These are phyloP conservation scores for Neoascia interrupta DNA, from an alignment of 2,888 invertebrate genomes.

Conservation along the genomic window DNA sequence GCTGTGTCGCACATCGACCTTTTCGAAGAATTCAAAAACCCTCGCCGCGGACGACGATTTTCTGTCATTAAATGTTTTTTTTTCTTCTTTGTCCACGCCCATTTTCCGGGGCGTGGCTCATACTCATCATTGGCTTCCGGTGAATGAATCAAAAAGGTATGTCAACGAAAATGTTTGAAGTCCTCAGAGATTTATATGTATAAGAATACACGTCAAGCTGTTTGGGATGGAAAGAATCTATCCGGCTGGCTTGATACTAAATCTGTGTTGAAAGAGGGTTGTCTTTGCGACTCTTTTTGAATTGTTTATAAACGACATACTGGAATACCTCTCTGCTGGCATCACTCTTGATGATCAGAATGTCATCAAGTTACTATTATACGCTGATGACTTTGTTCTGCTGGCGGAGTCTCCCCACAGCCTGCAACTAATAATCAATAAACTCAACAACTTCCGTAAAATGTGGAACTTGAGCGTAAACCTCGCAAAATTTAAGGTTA, in stretches of 20 bases:
- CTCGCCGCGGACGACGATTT: too few relatives aligned
- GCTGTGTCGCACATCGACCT: too few relatives aligned
- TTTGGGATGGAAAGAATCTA: not conserved
- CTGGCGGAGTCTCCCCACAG: not conserved
- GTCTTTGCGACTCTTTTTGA: not conserved
- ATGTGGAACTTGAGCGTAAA: not conserved
- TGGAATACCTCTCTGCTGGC: not conserved
- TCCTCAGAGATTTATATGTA: too few relatives aligned
- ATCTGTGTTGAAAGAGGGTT: not conserved
- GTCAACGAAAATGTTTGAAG: too few relatives aligned
- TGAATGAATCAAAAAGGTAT: too few relatives aligned
- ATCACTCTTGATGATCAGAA: not conserved
- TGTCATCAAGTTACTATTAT: not conserved
- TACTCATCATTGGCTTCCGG: too few relatives aligned
- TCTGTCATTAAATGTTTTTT: too few relatives aligned
- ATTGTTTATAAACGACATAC: too few relatives aligned
- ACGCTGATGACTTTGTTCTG: not conserved
- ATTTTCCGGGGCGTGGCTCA: too few relatives aligned
- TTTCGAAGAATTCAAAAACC: too few relatives aligned
- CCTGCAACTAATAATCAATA: slow-evolving; percentile 1
- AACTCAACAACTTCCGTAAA: not conserved
- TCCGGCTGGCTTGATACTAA: not conserved
- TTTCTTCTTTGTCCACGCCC: too few relatives aligned
- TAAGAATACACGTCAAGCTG: not conserved
- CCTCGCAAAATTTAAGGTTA: not conserved